Percentiles rank a stretch among this genome's conserved stretches.
These are phyloP conservation scores for Calameuta idolon DNA, from an alignment of 2,888 invertebrate species.

Conservation along the genomic window DNA sequence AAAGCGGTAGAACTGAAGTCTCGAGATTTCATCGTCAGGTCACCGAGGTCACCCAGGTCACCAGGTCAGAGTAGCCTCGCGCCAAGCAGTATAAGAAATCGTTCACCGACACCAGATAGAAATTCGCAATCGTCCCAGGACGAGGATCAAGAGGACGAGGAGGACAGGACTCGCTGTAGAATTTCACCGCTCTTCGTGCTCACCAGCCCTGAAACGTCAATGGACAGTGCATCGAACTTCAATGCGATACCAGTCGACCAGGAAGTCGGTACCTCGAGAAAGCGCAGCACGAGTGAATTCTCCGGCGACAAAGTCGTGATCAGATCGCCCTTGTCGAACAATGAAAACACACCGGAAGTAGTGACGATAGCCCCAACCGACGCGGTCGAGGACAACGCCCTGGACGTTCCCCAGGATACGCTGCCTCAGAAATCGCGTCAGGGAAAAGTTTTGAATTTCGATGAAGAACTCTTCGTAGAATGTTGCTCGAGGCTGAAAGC, in stretches of 20 bases:
- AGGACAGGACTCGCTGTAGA: conserved; percentile 43
- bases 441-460: conserved; percentile 61
- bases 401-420: conserved; percentile 50
- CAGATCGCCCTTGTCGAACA: conserved; percentile 47
- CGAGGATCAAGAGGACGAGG: conserved; percentile 40
- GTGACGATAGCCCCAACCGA: conserved; percentile 60
- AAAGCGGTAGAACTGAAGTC: neutral
- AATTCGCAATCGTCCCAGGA: conserved; percentile 38
- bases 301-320: conserved; percentile 53
- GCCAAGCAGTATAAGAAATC: conserved; percentile 34
- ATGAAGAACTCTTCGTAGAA: conserved; percentile 63
- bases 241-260: neutral
- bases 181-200: conserved; percentile 56
- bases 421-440: conserved; percentile 48
- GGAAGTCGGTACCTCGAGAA: conserved; percentile 27
- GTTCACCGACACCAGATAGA: conserved; percentile 40
- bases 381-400: conserved; percentile 61
- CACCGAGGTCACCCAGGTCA: neutral
- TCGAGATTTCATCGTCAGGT: neutral
- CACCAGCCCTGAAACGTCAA: conserved; percentile 51
- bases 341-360: conserved; percentile 47
- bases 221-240: conserved; percentile 45
- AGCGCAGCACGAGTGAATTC: conserved; percentile 44
- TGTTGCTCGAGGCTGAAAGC: conserved; percentile 64
- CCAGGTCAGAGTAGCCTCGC: conserved; percentile 1